A percentile compares a stretch with the other conserved stretches of the same genome.
These are phyloP conservation scores for Mus musculus DNA, from an alignment of 2,113 vertebrate genomes.

Conservation along the genomic window DNA sequence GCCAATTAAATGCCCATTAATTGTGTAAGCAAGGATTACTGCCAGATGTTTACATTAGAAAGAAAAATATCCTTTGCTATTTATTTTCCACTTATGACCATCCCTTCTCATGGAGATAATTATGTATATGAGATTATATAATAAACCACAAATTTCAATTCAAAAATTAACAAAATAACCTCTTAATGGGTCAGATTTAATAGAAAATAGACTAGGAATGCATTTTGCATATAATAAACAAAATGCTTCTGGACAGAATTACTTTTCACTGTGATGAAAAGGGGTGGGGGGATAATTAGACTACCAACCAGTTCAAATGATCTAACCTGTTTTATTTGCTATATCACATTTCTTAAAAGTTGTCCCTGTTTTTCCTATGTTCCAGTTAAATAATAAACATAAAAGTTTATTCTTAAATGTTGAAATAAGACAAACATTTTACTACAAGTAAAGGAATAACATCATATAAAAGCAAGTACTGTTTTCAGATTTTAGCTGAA, in stretches of 20 bases:
- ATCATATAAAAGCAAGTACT: conserved; percentile 34
- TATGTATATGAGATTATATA: conserved; percentile 76
- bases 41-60: conserved; percentile 97
- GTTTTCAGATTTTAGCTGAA: conserved; percentile 45
- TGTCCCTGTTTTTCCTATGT: conserved; percentile 28
- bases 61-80: conserved; percentile 94
- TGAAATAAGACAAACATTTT: conserved; percentile 10
- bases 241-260: conserved; percentile 39
- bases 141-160: conserved; percentile 72
- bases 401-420: conserved; percentile 37
- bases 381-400: conserved; percentile 28
- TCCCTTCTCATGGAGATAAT: conserved; percentile 82
- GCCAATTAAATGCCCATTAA: conserved; percentile 99
- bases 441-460: conserved; percentile 30
- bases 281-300: background rate
- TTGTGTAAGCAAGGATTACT: conserved; percentile 96
- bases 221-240: conserved; percentile 23
- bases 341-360: conserved; percentile 7
- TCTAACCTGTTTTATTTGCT: conserved; percentile 40
- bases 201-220: background rate
- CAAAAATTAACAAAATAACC: conserved; percentile 76
- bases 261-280: background rate
- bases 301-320: conserved; percentile 13
- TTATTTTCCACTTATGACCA: conserved; percentile 89
- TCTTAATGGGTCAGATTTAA: conserved; percentile 59